Conservation (phyloP, 2,888 invertebrate species). For the Tenthredo notha region DNA sequence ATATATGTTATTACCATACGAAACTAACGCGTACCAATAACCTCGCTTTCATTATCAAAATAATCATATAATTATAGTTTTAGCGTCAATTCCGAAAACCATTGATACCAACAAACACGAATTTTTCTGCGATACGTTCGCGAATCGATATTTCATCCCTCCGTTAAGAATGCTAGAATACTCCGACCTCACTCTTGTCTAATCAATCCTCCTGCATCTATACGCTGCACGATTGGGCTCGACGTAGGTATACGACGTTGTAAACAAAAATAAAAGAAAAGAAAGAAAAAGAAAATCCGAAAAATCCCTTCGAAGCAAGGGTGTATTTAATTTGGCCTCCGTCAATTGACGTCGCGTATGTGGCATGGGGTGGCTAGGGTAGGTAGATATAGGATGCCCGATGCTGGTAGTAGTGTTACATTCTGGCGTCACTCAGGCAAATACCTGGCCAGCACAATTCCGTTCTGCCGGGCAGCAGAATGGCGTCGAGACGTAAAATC, state of each 20-base stretch:
- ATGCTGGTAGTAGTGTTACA: slow-evolving; percentile 57
- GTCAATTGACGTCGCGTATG: slow-evolving; percentile 34
- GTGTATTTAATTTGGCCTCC: slow-evolving; percentile 34
- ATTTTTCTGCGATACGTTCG: neutral
- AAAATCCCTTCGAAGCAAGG: slow-evolving; percentile 8
- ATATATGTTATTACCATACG: slow-evolving; percentile 3
- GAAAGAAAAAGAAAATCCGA: neutral
- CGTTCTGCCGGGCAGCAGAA: slow-evolving; percentile 62
- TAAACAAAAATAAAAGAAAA: neutral
- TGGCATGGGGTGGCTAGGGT: neutral
- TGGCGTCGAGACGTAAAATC: slow-evolving; percentile 57
- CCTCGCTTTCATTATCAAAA: neutral
- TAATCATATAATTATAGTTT: neutral
- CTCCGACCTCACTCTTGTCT: neutral
- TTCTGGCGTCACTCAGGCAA: slow-evolving; percentile 69
- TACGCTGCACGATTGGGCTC: neutral
- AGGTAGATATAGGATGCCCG: neutral
- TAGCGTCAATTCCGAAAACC: neutral
- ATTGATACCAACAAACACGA: neutral
- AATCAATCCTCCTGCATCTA: neutral
- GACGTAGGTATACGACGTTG: neutral
- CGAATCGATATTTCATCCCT: neutral
- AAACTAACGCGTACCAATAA: neutral
- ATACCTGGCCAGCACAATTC: slow-evolving; percentile 32
- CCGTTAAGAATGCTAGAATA: neutral